Evolutionary conservation across 2,797 vertebrate species (phyloP).

Genomic region (Parotocinclus haroldoi): DNA sequence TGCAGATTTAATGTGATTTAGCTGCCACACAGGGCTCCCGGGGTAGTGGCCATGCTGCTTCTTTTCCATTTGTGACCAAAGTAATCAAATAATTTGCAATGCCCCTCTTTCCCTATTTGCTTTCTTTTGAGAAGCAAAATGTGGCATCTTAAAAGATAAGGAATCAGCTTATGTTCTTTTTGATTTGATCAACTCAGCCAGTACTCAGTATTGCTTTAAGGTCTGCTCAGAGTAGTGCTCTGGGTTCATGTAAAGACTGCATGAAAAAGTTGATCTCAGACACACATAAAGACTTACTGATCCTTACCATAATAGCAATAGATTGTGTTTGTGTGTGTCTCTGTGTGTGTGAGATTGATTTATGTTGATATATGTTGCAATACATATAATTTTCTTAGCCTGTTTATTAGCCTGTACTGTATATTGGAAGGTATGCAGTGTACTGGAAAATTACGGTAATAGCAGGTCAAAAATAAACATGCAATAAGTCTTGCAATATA

Average conservation of each 20-base stretch:
- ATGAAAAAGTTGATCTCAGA: slow-evolving; percentile 53
- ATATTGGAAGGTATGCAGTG: too few species aligned
- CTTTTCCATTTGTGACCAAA: slow-evolving; percentile 69
- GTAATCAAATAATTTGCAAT: slow-evolving; percentile 81
- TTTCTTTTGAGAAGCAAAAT: slow-evolving; percentile 60
- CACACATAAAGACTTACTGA: slow-evolving; percentile 27
- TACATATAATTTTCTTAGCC: too few species aligned
- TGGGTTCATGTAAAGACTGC: slow-evolving; percentile 61
- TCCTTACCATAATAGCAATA: not conserved
- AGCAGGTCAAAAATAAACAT: too few species aligned
- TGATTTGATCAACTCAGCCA: slow-evolving; percentile 73
- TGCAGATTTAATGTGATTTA: slow-evolving; percentile 73
- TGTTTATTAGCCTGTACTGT: too few species aligned
- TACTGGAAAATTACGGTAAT: too few species aligned
- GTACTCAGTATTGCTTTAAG: slow-evolving; percentile 72
- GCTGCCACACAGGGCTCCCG: slow-evolving; percentile 70
- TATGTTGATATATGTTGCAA: too few species aligned
- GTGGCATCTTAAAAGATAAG: slow-evolving; percentile 77
- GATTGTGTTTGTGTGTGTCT: too few species aligned
- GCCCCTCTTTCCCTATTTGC: slow-evolving; percentile 36
- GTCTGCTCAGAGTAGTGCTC: slow-evolving; percentile 55
- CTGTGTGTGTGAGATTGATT: too few species aligned
- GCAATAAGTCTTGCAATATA: too few species aligned
- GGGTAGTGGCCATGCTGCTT: slow-evolving; percentile 66
- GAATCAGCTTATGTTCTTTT: slow-evolving; percentile 74